Evolutionary conservation across 2,797 vertebrate genomes (phyloP), one percentile per base, ranked within the genome.

Genomic region (Malurus leucopterus): DNA sequence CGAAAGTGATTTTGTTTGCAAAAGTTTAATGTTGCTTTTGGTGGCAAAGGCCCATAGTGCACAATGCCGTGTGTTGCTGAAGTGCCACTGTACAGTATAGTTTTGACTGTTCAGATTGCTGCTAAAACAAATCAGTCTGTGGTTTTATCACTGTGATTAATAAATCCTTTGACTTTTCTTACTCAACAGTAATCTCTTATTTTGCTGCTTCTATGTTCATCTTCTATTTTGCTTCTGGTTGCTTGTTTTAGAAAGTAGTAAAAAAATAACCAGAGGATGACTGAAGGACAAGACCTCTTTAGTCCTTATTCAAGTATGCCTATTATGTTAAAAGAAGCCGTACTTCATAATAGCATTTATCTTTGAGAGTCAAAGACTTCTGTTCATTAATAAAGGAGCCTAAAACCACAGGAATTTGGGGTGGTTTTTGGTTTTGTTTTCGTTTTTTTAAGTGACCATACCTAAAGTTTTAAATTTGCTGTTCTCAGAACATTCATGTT

Each of bases 31-130:
- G 11, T 8, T 27, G 11, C 9, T 41, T 32, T 30, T 41, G 22
- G 26, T 32, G 47, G 11, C 30, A 16, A 6, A 36, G 11, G 3
- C 38, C 8, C 38, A 5, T n/a, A 38, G 1, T 26, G 54, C 11
- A 18, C 5, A 18, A 1, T 15, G 16, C 3, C 0, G 0, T 27
- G 19, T 22, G 0, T 29, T 77, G 41, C 26, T 63, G 4, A 43
- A 72, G 16, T 40, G 34, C 59, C 2, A 1, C 0, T 0, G 4
- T 26, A 22, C 19, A 2, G 6, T 23, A 6, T 64, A 14, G 29
- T 49, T 49, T 30, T 36, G 27, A 6, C 15, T 47, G 13, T 21
- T 55, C 15, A 13, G 11, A 17, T 55, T 36, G 46, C 38, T 59
- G 24, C 30, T 71, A 16, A 71, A 82, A 34, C 54, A 24, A 74